Evolutionary conservation across 2,113 vertebrate species (phyloP), one percentile per base, ranked within the genome.

Genomic region (Aspidoscelis tigris): DNA sequence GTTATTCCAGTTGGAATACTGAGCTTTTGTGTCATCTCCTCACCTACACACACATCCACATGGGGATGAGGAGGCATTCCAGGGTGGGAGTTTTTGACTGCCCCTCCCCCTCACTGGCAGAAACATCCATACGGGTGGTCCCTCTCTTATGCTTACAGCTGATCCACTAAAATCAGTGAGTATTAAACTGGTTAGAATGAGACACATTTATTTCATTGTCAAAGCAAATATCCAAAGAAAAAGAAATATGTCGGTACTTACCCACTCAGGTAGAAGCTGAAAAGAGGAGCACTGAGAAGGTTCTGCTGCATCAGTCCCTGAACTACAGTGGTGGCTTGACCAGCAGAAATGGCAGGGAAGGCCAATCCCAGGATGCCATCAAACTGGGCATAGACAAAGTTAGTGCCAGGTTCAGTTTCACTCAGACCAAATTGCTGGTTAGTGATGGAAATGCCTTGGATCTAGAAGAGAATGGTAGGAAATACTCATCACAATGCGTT

Each of bases 381-480:
- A 33, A 86, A 92, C 12, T 78, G 68, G 22, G 84, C 5, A 50
- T 88, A 90, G n/a, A 89, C 2, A 3, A 89, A 91, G 66, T 47
- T 86, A 55, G 64, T 85, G 39, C 84, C 94, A 33, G 82, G 92
- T 64, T 90, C 90, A 2, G n/a, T 90, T 39, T 80, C 18, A 70
- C 94, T 96, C 69, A 95, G 24, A 65, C 95, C 95, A 85, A 96
- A 96, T 84, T 94, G 92, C 92, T 96, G 95, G 55, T 91, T 90
- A 20, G 76, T 44, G 79, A 96, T 86, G 77, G 87, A 58, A 75
- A 96, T 91, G 21, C 90, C 92, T 41, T 89, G 89, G 73, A 95
- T 90, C 95, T 95, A 76, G 12, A 39, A 41, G 20, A 33, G 26
- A 84, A 16, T 12, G 7, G 21, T 55, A 66, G 10, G 24, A 47